Percentiles rank a stretch among this genome's conserved stretches.
phyloP scores from a whole-genome alignment of 2,113 vertebrate genomes.

The Climacteris rufus region DNA sequence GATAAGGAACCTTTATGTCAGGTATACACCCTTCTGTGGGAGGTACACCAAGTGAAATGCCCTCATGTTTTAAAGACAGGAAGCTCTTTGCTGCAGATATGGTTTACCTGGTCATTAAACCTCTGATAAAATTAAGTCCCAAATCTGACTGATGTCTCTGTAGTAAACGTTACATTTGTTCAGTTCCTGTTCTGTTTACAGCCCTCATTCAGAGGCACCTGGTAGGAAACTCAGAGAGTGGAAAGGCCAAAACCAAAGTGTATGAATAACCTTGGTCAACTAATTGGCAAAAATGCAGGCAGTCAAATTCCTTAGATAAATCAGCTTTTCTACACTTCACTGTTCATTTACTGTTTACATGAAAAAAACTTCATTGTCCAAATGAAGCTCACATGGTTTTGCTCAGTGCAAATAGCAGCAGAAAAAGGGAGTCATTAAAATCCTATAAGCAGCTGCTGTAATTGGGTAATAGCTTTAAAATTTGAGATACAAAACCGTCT shows the following conservation, averaged over 20 bases:
- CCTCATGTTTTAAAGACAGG: not conserved
- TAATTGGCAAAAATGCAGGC: not conserved
- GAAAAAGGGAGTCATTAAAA: not conserved
- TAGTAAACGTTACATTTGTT: not conserved
- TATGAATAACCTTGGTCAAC: not conserved
- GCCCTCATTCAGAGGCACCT: not conserved
- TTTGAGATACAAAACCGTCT: not conserved
- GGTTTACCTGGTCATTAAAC: not conserved
- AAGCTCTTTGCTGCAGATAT: not conserved
- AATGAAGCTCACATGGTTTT: not conserved
- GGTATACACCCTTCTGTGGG: not conserved
- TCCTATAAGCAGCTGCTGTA: not conserved
- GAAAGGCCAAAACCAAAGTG: not conserved
- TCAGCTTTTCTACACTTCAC: not conserved
- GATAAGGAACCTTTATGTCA: not conserved
- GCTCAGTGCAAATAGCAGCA: not conserved
- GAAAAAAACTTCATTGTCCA: constrained; percentile 7
- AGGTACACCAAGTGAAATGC: not conserved
- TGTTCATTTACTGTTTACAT: not conserved
- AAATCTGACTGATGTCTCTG: not conserved
- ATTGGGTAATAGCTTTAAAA: not conserved
- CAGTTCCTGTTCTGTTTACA: not conserved
- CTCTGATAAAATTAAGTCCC: not conserved
- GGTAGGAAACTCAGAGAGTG: not conserved
- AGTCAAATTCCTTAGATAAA: not conserved